A percentile compares a stretch with the other conserved stretches of the same genome.
Conservation (phyloP, 2,797 vertebrate genomes). For the Botia almorhae region DNA sequence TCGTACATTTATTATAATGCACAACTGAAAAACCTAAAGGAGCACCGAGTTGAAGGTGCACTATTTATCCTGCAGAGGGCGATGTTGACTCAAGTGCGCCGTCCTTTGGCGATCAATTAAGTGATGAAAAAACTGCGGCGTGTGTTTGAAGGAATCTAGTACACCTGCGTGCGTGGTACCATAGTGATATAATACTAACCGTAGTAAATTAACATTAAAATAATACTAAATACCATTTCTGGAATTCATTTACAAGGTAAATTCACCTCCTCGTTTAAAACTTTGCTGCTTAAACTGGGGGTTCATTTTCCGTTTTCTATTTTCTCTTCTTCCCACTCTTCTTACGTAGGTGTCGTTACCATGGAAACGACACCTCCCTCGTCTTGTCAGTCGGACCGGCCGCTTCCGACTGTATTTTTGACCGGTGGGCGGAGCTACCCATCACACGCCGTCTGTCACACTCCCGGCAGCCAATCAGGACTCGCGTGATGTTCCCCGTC, state of each 20-base stretch:
- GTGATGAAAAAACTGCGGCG: background rate
- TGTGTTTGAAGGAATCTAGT: background rate
- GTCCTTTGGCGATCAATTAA: too few species aligned
- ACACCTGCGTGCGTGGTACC: background rate
- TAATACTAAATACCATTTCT: background rate
- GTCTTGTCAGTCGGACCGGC: constrained; percentile 41
- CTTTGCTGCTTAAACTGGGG: background rate
- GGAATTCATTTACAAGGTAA: too few species aligned
- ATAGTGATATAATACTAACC: background rate
- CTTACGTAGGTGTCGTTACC: constrained; percentile 46
- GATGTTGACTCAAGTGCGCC: background rate
- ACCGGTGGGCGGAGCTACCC: constrained; percentile 4
- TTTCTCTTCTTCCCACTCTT: constrained; percentile 35
- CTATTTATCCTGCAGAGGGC: constrained; percentile 20
- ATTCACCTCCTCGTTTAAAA: background rate
- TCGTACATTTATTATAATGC: background rate
- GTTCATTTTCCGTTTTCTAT: background rate
- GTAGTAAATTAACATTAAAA: background rate
- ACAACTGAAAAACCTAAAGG: background rate
- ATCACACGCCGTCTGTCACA: background rate
- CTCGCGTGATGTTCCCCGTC: constrained; percentile 7
- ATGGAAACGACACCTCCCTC: constrained; percentile 48
- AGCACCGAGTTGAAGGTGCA: background rate
- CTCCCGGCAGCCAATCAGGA: constrained; percentile 17
- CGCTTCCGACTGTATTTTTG: constrained; percentile 36